These are phyloP conservation scores for Tetropium fuscum DNA, from an alignment of 2,888 invertebrate genomes.

Conservation along the genomic window DNA sequence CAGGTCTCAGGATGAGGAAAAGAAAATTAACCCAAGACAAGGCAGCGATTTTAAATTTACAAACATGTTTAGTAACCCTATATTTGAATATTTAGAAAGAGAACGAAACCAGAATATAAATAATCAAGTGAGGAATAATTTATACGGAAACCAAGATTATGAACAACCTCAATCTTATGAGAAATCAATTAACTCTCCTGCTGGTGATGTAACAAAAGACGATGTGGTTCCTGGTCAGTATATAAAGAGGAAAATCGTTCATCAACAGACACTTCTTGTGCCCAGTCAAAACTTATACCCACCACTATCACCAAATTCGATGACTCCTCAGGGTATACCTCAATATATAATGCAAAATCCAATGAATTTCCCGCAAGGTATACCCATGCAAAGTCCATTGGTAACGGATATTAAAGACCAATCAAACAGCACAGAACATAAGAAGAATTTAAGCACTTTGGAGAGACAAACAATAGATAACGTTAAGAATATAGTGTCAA, in stretches of 20 bases:
- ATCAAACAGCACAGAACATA: constrained; percentile 8
- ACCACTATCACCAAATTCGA: neutral
- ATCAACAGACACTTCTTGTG: constrained; percentile 59
- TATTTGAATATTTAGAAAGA: constrained; percentile 56
- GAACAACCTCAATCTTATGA: constrained; percentile 33
- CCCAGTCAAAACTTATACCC: constrained; percentile 39
- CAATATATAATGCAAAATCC: constrained; percentile 1
- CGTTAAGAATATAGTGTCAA: constrained; percentile 56
- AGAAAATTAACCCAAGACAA: constrained; percentile 27
- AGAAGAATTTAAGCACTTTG: constrained; percentile 33
- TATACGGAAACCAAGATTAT: constrained; percentile 27
- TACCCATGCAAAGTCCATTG: neutral
- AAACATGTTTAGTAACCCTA: constrained; percentile 56
- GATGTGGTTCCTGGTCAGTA: constrained; percentile 57
- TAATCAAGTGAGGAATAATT: constrained; percentile 9
- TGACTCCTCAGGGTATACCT: constrained; percentile 9
- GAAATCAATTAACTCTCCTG: constrained; percentile 36
- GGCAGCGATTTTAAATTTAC: constrained; percentile 51
- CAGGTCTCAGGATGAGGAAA: constrained; percentile 40
- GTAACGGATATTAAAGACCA: neutral
- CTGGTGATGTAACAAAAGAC: constrained; percentile 42
- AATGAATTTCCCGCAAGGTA: constrained; percentile 1
- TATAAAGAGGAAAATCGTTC: constrained; percentile 61
- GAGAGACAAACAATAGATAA: constrained; percentile 57
- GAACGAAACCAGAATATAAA: constrained; percentile 33